These are phyloP conservation scores for Drosophila paramelanica DNA, from an alignment of 2,888 invertebrate genomes.

Conservation along the genomic window DNA sequence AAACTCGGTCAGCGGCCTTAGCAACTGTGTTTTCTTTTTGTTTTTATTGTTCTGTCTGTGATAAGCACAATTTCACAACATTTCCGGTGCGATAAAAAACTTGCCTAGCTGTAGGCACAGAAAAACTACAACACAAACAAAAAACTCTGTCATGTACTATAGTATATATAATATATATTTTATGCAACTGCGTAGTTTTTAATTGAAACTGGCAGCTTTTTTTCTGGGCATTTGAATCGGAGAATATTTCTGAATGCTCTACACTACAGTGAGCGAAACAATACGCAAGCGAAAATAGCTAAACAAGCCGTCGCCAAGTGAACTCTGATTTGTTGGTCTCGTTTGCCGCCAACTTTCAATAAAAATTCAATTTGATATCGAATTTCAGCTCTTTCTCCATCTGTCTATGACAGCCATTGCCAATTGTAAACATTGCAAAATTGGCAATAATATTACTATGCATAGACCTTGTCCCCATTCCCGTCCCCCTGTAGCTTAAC, in stretches of 20 bases:
- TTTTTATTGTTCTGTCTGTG: constrained; percentile 31
- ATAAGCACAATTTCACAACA: constrained; percentile 56
- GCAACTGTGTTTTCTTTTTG: constrained; percentile 12
- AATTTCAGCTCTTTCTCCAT: constrained; percentile 55
- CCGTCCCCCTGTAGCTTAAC: neutral
- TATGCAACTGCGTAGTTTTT: neutral
- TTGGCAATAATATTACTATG: constrained; percentile 65
- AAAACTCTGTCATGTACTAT: constrained; percentile 4
- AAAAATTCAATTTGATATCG: constrained; percentile 79
- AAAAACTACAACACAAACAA: constrained; percentile 11
- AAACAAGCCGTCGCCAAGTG: constrained; percentile 38
- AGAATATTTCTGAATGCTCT: constrained; percentile 56
- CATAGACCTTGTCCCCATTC: constrained; percentile 14
- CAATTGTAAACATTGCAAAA: constrained; percentile 73
- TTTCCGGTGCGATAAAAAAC: constrained; percentile 62
- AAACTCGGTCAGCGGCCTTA: constrained; percentile 37
- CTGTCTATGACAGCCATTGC: constrained; percentile 46
- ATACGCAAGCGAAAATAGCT: constrained; percentile 31
- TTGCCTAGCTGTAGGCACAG: constrained; percentile 7
- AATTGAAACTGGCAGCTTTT: constrained; percentile 14
- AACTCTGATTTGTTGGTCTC: constrained; percentile 29
- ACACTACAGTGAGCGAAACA: constrained; percentile 48
- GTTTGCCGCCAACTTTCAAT: constrained; percentile 67
- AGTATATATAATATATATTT: neutral
- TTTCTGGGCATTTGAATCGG: neutral